Evolutionary conservation across 2,113 vertebrate genomes (phyloP), one percentile per base, ranked within the genome.

Genomic region (Tylochromis polylepis): DNA sequence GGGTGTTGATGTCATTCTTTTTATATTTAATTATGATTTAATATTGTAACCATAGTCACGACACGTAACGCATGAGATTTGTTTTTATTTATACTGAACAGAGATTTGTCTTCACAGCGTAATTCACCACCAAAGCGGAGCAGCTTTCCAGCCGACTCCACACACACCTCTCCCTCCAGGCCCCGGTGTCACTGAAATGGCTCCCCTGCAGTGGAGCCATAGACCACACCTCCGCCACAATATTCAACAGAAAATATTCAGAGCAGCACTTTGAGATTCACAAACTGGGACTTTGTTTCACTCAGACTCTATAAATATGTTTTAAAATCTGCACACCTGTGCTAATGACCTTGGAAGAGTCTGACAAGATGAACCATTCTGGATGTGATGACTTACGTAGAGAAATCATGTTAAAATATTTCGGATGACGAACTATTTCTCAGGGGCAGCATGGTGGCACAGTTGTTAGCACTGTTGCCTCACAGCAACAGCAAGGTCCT

Each of bases 261-360:
- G 34, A 41, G 4, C 2, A 67, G 20, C 34, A 38, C 62, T 38
- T 38, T 67, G 34, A 22, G 14, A 38, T 11, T 67, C 62, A 14
- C 62, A 67, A 7, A 0, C 3, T 67, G 62, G 34, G 0, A 2
- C 2, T 67, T 67, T 65, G 11, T 38, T 65, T 65, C 34, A 22
- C 60, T 65, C 60, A 1, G 34, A 38, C 4, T 60, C 58, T 62
- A 65, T 67, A 67, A 67, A 67, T 41, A 15, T 38, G 36, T 67
- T 67, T 67, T 2, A 22, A 38, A 67, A 0, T 0, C 18, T 8
- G 1, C 60, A 22, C 34, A 67, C 1, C 34, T 41, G 34, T 14
- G 3, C 41, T 29, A 10, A 49, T 18, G 38, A 6, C 5, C 0
- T 1, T 0, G 1, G 0, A 1, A 20, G 0, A 5, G 12, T 3